Percentiles rank a stretch among this genome's conserved stretches.
Evolutionary conservation across 2,888 invertebrate genomes (phyloP).

Genomic region (Sinohyriopsis cumingii): DNA sequence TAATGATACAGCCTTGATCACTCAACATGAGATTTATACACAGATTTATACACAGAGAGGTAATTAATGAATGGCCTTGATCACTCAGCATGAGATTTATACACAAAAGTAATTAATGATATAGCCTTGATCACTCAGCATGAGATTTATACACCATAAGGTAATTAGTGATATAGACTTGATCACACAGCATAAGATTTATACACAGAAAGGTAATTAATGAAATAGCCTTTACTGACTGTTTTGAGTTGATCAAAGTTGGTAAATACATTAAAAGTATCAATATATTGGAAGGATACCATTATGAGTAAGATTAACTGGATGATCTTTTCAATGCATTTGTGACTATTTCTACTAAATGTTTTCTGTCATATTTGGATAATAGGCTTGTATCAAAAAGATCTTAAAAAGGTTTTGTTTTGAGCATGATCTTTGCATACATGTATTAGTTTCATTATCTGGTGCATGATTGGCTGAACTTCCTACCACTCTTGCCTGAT

Average conservation of each 20-base stretch:
- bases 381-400: no score
- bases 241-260: neutral
- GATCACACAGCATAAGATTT: neutral
- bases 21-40: slow-evolving; percentile 12
- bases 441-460: no score
- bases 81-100: neutral
- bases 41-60: slow-evolving; percentile 44
- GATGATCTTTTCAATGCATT: no score
- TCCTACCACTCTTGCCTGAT: no score
- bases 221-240: neutral
- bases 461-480: no score
- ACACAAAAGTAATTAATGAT: slow-evolving; percentile 32
- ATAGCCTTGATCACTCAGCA: neutral
- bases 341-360: no score
- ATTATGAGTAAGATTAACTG: no score
- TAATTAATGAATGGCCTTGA: neutral
- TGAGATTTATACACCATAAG: slow-evolving; percentile 29
- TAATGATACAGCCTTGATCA: neutral
- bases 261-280: no score
- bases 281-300: no score
- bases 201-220: slow-evolving; percentile 32
- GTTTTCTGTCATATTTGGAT: no score
- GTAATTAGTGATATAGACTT: slow-evolving; percentile 11
- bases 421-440: no score
- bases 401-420: no score